These are phyloP conservation scores for Anarhynchus alexandrinus DNA, from an alignment of 2,113 vertebrate genomes.

Conservation along the genomic window DNA sequence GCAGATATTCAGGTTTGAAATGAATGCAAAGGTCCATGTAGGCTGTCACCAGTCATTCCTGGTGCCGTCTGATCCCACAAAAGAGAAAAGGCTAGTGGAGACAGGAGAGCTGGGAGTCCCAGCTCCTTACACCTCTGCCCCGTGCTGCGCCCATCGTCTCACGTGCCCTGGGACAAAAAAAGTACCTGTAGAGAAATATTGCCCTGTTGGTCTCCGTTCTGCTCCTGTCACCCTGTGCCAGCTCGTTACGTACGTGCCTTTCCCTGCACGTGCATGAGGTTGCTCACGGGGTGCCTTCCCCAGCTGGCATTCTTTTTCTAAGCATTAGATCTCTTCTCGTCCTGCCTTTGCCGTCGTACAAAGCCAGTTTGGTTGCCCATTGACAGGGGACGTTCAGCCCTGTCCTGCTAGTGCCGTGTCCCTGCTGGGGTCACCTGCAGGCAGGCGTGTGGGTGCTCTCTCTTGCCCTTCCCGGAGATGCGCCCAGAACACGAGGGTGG, in stretches of 20 bases:
- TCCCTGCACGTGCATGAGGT: neutral
- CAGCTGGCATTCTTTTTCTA: neutral
- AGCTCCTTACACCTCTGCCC: neutral
- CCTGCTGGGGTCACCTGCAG: neutral
- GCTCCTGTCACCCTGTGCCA: neutral
- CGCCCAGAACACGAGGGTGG: neutral
- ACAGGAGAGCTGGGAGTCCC: neutral
- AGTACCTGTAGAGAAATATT: neutral
- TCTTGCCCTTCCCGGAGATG: neutral
- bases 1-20: neutral
- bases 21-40: neutral
- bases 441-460: neutral
- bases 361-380: neutral
- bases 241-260: neutral
- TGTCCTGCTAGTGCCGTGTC: neutral
- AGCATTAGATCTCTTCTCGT: neutral
- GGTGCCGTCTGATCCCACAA: neutral
- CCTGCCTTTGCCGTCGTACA: neutral
- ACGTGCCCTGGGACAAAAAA: neutral
- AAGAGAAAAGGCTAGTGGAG: neutral
- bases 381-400: neutral
- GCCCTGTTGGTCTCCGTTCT: neutral
- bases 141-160: rapidly evolving
- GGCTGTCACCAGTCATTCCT: neutral
- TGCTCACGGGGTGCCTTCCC: neutral